A percentile compares a stretch with the other conserved stretches of the same genome.
These are phyloP conservation scores for Neelides sp. DNA, from an alignment of 1,140 invertebrate genomes.

Conservation along the genomic window DNA sequence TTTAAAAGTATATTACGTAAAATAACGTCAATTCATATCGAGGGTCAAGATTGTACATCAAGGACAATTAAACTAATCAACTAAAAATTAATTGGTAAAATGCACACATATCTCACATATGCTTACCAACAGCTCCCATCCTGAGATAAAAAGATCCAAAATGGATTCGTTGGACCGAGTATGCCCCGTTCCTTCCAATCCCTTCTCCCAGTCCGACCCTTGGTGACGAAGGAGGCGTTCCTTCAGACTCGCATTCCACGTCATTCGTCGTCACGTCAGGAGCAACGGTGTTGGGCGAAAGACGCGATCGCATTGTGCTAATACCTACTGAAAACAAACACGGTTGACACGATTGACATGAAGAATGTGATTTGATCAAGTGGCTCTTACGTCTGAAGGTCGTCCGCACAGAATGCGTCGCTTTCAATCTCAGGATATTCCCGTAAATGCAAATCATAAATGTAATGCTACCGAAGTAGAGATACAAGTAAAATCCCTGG, in stretches of 20 bases:
- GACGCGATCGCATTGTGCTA: constrained; percentile 24
- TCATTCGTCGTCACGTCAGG: constrained; percentile 15
- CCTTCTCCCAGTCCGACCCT: neutral
- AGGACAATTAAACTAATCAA: too few relatives aligned
- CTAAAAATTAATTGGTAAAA: too few relatives aligned
- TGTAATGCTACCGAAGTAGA: constrained; percentile 59
- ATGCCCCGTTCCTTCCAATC: constrained; percentile 3
- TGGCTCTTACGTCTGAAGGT: constrained; percentile 23
- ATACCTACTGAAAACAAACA: constrained; percentile 15
- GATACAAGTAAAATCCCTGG: constrained; percentile 70
- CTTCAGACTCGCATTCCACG: constrained; percentile 11
- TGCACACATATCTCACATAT: too few relatives aligned
- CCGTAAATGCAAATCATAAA: constrained; percentile 72
- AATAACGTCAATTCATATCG: too few relatives aligned
- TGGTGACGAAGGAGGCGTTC: neutral
- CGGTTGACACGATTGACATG: neutral
- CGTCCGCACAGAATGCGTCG: constrained; percentile 30
- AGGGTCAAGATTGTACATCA: neutral
- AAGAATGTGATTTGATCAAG: too few relatives aligned
- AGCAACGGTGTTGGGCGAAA: constrained; percentile 9
- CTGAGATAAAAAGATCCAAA: constrained; percentile 59
- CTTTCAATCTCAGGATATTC: constrained; percentile 51
- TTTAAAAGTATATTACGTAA: too few relatives aligned
- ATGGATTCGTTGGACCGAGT: constrained; percentile 18
- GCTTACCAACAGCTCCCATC: constrained; percentile 59